Evolutionary conservation across 2,888 invertebrate species (phyloP), one percentile per base, ranked within the genome.

Genomic region (Protonemura montana): DNA sequence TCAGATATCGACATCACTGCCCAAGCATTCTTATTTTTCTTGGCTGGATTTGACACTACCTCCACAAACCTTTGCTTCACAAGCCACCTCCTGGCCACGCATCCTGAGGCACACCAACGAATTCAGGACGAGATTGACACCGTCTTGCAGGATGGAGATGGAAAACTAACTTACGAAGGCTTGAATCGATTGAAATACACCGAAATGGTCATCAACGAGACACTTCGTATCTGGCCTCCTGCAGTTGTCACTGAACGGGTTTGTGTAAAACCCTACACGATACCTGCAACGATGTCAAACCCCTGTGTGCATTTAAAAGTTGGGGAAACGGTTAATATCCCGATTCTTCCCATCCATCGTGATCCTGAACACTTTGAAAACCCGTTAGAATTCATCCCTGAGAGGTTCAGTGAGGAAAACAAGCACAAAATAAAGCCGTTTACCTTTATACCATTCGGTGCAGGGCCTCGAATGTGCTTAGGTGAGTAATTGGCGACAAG

Each of bases 11-110:
- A 87, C 82, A 82, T 87, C 76, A 85, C 85, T 28, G 85, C 89
- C 0, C 89, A 89, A 42, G 87, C 88, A 0, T 85, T 89, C 2
- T 86, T 89, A 26, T 90, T 90, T 88, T 89, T 89, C 85, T 81
- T 89, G 16, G 90, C 89, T 76, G 90, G 90, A 0, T 89, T 89
- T 81, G 89, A 89, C 86, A 89, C 89, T 5, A 89, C 89, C 0
- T 89, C 89, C 21, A 88, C 89, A 0, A 88, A 89, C 13, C 87
- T 90, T 16, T 88, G 89, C 85, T 89, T 89, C 76, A 86, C 87
- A 0, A 87, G 88, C 0, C 89, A 89, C 86, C 85, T 87, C 29
- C 87, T 90, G 0, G 89, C 90, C 7, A 82, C 88, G 0, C 88
- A 89, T 85, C 89, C 88, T 5, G 88, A 89, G 3, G 80, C 88